Evolutionary conservation across 2,113 vertebrate species (phyloP).

Genomic region (Osmerus eperlanus): DNA sequence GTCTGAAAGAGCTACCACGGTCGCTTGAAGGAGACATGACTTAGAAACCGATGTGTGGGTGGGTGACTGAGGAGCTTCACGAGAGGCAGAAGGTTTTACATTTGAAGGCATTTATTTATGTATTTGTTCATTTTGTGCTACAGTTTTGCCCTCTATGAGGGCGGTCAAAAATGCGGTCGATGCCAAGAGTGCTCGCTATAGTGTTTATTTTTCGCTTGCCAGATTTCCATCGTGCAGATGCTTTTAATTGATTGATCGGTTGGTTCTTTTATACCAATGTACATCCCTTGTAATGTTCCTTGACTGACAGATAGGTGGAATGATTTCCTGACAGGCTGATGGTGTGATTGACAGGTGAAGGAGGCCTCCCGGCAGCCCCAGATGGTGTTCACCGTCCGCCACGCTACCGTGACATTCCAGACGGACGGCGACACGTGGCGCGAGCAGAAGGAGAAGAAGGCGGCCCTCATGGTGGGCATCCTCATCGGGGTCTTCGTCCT

Average conservation of each 20-base stretch:
- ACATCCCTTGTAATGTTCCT: too few relatives aligned
- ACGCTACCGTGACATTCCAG: slow-evolving; percentile 87
- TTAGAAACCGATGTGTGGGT: background rate
- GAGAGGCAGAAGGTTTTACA: slow-evolving; percentile 25
- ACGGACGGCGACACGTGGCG: slow-evolving; percentile 87
- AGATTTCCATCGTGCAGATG: background rate
- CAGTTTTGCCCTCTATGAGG: background rate
- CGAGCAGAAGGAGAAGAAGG: slow-evolving; percentile 92
- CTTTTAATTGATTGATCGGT: background rate
- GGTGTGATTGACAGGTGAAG: slow-evolving; percentile 73
- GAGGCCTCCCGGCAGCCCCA: slow-evolving; percentile 79
- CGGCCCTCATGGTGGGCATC: slow-evolving; percentile 93
- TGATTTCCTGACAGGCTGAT: slow-evolving; percentile 17
- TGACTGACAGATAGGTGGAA: too few relatives aligned
- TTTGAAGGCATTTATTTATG: slow-evolving; percentile 23
- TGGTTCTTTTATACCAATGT: background rate
- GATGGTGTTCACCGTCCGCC: slow-evolving; percentile 85
- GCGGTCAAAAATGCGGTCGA: background rate
- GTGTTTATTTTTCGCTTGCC: background rate
- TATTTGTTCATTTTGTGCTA: slow-evolving; percentile 4
- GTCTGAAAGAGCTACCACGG: too few relatives aligned
- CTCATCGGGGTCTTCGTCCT: slow-evolving; percentile 93
- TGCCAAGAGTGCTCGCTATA: background rate
- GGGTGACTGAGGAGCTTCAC: background rate
- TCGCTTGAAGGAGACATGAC: too few relatives aligned